Evolutionary conservation across 1,140 invertebrate species (phyloP), one percentile per base, ranked within the genome.

Genomic region (Neelides sp.): DNA sequence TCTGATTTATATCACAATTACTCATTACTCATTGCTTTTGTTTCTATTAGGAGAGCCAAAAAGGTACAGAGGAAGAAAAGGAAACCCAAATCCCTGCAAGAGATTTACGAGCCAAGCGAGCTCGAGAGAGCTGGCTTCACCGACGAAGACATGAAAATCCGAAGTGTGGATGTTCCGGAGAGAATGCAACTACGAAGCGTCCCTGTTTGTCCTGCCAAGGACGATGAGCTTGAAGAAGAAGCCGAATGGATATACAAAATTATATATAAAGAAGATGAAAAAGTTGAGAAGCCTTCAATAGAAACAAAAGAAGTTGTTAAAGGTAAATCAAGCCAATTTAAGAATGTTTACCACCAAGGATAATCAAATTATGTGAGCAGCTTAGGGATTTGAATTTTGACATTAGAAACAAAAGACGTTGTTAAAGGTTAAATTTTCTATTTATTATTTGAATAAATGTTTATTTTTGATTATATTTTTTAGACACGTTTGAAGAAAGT

Each of bases 211-310:
- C 64, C 84, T 0, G 84, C 88, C 2, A 75, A 78, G 0, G 84
- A 87, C 62, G 83, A 85, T 15, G 93, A 98, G 67, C 64, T 98
- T 2, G 82, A 92, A 35, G 81, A 90, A 48, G 96, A 99, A 69
- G 86, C 94, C 0, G 83, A 93, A 60, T 99, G 95, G 95, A 97
- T 98, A 37, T 94, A 92, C 65, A 84, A 88, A 54, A 83, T 92
- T n/a, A n/a, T n/a, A n/a, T n/a, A n/a, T n/a, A n/a, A n/a, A n/a
- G n/a, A n/a, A n/a, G n/a, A n/a, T n/a, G n/a, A n/a, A n/a, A n/a
- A n/a, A n/a, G n/a, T n/a, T n/a, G n/a, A n/a, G n/a, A n/a, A 63
- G 91, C 88, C 0, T 98, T 98, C 70, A 78, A 78, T 50, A 84
- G 83, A 50, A 32, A 8, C n/a, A 32, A 32, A 32, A 32, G 28